Base-by-base conservation (phyloP, 1,140 invertebrate genomes). In the Thaumetopoea pityocampa region DNA sequence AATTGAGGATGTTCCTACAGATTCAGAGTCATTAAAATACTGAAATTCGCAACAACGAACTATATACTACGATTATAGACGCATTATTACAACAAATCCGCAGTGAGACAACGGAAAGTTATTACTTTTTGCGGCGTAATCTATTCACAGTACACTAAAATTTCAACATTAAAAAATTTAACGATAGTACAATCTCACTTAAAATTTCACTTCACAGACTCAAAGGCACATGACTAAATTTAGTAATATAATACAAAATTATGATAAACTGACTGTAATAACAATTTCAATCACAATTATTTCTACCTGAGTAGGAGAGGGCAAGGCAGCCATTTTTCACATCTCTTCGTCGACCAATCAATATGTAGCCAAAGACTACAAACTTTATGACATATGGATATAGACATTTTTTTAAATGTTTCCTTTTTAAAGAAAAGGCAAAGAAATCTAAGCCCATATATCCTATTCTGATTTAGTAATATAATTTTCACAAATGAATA, bases 271-370 rank as follows among this genome's bases (percentile, higher is more conserved):
- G 52, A 49, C 53, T 28, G 51, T 48, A 37, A 53, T 11, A 60
- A 59, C 47, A 65, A 67, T 57, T 65, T 64, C 67, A 69, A 63
- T 77, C 63, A 51, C 49, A 57, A 59, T 57, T 56, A 71, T 59
- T 74, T 76, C 70, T 89, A 90, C 89, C 88, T 90, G 89, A 69
- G 88, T 90, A 76, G 89, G 89, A 84, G 89, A 90, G 79, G 88
- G 89, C 88, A 90, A 86, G 68, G 89, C 86, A 87, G 89, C 89
- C 89, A 90, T 90, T 86, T 90, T 90, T 85, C 73, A 85, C 83
- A 85, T 85, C 72, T 85, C 80, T 69, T 74, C 66, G 65, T 78
- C 63, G 81, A 81, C 83, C 83, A 85, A 86, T 86, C 83, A 84
- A 86, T 86, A 85, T 23, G 74, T 60, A 46, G 56, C 48, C 70